These are phyloP conservation scores for Pitta sordida DNA, from an alignment of 2,113 vertebrate species.

Conservation along the genomic window DNA sequence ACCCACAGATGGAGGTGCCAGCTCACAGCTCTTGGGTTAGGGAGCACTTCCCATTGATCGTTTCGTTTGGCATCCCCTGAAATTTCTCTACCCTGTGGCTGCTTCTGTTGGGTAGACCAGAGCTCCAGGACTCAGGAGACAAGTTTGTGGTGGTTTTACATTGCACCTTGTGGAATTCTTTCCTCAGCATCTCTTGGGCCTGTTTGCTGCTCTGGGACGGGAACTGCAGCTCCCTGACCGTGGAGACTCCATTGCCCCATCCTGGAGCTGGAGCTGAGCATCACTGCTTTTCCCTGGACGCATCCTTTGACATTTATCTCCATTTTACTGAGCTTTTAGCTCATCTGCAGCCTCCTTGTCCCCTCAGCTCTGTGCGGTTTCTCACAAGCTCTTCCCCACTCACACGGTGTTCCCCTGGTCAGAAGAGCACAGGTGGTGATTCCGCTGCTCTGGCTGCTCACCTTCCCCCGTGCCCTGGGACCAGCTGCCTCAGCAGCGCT, in stretches of 20 bases:
- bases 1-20: background rate
- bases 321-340: background rate
- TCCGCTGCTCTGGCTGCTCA: background rate
- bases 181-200: background rate
- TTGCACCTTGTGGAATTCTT: background rate
- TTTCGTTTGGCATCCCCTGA: background rate
- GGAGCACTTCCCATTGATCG: too few species aligned
- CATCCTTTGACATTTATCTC: background rate
- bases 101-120: background rate
- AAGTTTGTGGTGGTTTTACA: background rate
- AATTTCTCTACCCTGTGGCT: background rate
- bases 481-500: background rate
- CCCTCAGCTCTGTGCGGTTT: background rate
- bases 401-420: background rate
- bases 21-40: too few species aligned
- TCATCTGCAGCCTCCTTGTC: background rate
- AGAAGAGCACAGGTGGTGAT: background rate
- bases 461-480: background rate
- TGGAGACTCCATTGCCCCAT: accelerated
- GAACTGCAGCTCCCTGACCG: background rate
- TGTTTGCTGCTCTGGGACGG: background rate
- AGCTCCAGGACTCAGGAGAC: background rate
- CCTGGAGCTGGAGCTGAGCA: background rate
- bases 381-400: background rate
- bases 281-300: background rate